Conservation (phyloP, 2,888 invertebrate species). For the Cataglyphis albicans region DNA sequence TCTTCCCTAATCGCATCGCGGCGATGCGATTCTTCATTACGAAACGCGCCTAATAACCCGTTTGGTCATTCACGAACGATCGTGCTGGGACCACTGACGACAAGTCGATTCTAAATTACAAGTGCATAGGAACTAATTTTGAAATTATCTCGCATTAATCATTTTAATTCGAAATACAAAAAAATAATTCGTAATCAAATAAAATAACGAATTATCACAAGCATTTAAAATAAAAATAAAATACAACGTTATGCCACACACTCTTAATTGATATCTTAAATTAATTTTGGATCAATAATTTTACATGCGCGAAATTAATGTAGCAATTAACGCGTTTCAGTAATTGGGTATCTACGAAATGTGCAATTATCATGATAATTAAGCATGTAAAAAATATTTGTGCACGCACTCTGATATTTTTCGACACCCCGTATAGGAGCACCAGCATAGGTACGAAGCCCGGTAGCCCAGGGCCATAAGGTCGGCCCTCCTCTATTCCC, state of each 20-base stretch:
- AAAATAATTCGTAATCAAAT: too few species aligned
- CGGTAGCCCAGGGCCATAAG: slow-evolving; percentile 85
- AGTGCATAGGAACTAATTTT: slow-evolving; percentile 75
- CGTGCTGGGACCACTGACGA: slow-evolving; percentile 61
- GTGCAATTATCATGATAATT: slow-evolving; percentile 2
- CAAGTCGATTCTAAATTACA: slow-evolving; percentile 70
- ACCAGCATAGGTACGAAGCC: slow-evolving; percentile 82
- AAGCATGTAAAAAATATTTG: slow-evolving; percentile 24
- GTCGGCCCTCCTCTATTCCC: slow-evolving; percentile 83
- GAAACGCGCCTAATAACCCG: slow-evolving; percentile 72
- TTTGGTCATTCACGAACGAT: slow-evolving; percentile 64
- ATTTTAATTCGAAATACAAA: neutral
- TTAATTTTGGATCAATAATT: slow-evolving; percentile 16
- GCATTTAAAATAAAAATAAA: slow-evolving; percentile 21
- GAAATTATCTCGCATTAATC: neutral
- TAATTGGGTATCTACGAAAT: neutral
- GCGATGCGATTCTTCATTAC: slow-evolving; percentile 67
- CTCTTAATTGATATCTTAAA: neutral
- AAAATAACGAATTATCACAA: neutral
- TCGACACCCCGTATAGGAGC: slow-evolving; percentile 78
- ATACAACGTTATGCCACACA: neutral
- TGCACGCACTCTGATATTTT: slow-evolving; percentile 50
- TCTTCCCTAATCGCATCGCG: slow-evolving; percentile 66
- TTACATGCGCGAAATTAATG: slow-evolving; percentile 4
- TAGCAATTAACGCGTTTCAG: neutral